Base-by-base conservation (phyloP, 2,888 invertebrate species). In the Sialis lutaria region DNA sequence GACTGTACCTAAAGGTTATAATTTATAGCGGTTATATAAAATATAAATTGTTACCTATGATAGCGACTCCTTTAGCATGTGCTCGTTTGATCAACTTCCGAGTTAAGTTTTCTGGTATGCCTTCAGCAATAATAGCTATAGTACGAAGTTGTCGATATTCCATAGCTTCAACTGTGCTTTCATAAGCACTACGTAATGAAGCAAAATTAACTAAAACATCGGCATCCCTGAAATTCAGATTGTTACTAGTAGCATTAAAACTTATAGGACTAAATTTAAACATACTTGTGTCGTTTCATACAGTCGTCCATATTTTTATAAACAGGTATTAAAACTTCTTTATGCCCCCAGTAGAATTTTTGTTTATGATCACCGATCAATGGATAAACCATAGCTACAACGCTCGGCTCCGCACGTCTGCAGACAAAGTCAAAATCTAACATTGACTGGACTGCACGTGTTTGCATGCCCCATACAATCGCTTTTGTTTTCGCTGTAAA, bases 271-370 rank as follows among this genome's bases (percentile, higher is more conserved):
- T 22, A 5, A 42, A 32, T 22, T 33, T 1, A 34, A 35, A n/a
- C 6, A 30, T 45, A 45, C 45, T 40, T 45, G 61, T 98, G 96
- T 56, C 92, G 93, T 6, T 75, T 75, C 81, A 97, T 92, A 1
- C 96, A 95, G 57, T 95, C 92, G 52, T 82, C 83, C 93, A 98
- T 95, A 59, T 87, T 89, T 56, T 95, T 95, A 70, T 97, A 99
- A 6, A 96, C 78, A 1, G 83, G 86, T 58, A 93, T 81, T 31
- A 93, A 75, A 43, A 95, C 84, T 64, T 97, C 97, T 63, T 96
- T 93, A 67, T 98, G 97, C 1, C 98, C 98, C 83, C 96, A 98
- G 65, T 99, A 99, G 70, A 91, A 98, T 66, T 98, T 99, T 68
- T 96, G 96, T 62, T 95, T 96, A 67, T 98, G 97, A 65, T 98